phyloP scores from a whole-genome alignment of 2,113 vertebrate species.

The Chlorodrepanis virens region DNA sequence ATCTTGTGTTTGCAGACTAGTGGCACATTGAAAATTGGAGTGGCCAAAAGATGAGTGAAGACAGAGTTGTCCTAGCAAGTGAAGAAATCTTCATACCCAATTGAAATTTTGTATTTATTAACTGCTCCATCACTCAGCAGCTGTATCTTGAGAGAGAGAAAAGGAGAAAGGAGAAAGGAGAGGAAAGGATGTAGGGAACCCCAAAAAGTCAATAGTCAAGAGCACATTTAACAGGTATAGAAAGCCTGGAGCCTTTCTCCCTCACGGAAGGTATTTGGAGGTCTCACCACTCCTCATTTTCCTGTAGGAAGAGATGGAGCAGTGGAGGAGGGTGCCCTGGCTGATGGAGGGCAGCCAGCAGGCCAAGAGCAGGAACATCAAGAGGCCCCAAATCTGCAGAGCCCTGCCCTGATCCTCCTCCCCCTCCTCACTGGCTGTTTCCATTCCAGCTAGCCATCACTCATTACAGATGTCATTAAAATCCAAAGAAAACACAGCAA shows the following conservation, averaged over 20 bases:
- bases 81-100: not conserved
- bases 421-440: not conserved
- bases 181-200: not conserved
- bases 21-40: not conserved
- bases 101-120: not conserved
- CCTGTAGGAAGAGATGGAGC: not conserved
- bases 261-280: not conserved
- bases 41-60: not conserved
- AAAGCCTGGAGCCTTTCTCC: not conserved
- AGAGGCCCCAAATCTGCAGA: not conserved
- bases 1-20: not conserved
- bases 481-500: slow-evolving; percentile 43
- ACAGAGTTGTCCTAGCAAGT: not conserved
- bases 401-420: not conserved
- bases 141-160: not conserved
- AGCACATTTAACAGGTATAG: fast-evolving
- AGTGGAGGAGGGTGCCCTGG: not conserved
- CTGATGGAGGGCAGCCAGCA: not conserved
- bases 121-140: not conserved
- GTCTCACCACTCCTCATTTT: not conserved
- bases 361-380: not conserved
- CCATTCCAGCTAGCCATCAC: not conserved
- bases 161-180: not conserved
- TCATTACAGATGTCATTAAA: not conserved
- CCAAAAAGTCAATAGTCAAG: not conserved